phyloP scores from a whole-genome alignment of 2,113 vertebrate genomes.

The Archilochus colubris region DNA sequence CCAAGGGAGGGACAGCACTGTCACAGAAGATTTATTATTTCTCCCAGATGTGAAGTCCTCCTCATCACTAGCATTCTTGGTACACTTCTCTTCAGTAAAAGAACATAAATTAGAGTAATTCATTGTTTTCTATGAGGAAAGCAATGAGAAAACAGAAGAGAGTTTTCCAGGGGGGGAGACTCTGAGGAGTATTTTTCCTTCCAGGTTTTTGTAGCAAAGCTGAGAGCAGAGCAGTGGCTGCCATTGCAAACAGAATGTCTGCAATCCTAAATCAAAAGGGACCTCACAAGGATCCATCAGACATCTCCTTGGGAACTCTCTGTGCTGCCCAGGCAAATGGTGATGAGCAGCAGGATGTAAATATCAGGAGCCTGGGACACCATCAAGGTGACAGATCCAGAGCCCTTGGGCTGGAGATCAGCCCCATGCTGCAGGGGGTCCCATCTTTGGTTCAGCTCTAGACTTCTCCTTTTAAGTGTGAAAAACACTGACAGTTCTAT shows the following conservation, averaged over 20 bases:
- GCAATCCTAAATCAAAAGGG: neutral
- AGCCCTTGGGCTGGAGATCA: neutral
- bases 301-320: neutral
- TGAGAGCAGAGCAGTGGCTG: neutral
- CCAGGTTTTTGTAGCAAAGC: neutral
- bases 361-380: neutral
- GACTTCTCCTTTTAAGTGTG: neutral
- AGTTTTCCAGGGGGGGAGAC: neutral
- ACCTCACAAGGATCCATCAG: neutral
- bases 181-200: neutral
- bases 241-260: neutral
- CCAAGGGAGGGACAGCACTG: neutral
- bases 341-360: neutral
- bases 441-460: neutral
- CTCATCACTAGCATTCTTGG: neutral
- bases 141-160: neutral
- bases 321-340: accelerated
- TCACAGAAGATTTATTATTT: neutral
- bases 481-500: neutral
- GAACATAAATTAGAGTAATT: neutral
- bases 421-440: neutral
- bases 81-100: neutral
- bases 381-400: neutral
- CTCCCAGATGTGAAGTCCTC: neutral
- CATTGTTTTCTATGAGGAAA: neutral